Evolutionary conservation across 2,888 invertebrate genomes (phyloP).

Genomic region (Miltochrista miniata): DNA sequence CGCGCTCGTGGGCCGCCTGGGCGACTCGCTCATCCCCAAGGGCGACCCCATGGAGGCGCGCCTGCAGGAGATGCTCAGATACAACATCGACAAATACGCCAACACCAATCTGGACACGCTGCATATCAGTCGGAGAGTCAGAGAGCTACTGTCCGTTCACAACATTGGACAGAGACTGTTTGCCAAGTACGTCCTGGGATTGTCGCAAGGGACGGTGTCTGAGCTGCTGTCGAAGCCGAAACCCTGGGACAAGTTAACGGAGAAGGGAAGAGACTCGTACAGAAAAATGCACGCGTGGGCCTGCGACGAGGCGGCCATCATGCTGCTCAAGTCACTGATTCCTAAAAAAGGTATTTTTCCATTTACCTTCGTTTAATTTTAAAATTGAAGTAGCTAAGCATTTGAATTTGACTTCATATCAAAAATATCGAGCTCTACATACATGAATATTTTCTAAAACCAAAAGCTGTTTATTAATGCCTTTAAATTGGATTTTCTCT

Average conservation of each 20-base stretch:
- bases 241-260: slow-evolving; percentile 99
- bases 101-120: slow-evolving; percentile 97
- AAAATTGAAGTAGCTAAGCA: slow-evolving; percentile 7
- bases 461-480: no score
- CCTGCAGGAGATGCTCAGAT: slow-evolving; percentile 95
- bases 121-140: slow-evolving; percentile 95
- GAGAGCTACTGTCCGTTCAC: slow-evolving; percentile 97
- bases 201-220: slow-evolving; percentile 98
- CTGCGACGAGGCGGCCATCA: slow-evolving; percentile 97
- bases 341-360: slow-evolving; percentile 94
- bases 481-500: no score
- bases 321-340: slow-evolving; percentile 98
- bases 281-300: slow-evolving; percentile 99
- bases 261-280: slow-evolving; percentile 99
- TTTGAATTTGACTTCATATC: slow-evolving; percentile 5
- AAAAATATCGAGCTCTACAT: neutral
- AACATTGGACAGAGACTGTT: slow-evolving; percentile 99
- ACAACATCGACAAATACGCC: slow-evolving; percentile 98
- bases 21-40: slow-evolving; percentile 96
- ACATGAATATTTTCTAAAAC: slow-evolving; percentile 10
- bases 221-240: slow-evolving; percentile 99
- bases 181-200: slow-evolving; percentile 98
- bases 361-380: slow-evolving; percentile 18
- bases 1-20: slow-evolving; percentile 92
- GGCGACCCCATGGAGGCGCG: slow-evolving; percentile 97